Conservation (phyloP, 2,888 invertebrate species). For the Thecophora atra region DNA sequence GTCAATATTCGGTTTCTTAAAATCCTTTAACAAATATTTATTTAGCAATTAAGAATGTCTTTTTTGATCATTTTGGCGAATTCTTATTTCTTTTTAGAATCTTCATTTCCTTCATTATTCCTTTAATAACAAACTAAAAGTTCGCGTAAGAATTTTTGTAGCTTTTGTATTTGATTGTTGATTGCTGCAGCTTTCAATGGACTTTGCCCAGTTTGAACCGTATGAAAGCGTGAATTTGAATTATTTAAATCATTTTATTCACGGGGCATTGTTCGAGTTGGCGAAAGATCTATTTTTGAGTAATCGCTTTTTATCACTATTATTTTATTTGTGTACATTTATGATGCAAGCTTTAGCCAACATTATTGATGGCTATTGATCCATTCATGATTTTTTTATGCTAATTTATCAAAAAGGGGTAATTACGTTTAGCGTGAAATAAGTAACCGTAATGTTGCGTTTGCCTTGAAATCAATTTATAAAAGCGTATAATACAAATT, state of each 20-base stretch:
- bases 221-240: too few relatives aligned
- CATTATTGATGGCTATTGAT: too few relatives aligned
- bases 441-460: too few relatives aligned
- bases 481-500: too few relatives aligned
- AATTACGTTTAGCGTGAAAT: too few relatives aligned
- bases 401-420: too few relatives aligned
- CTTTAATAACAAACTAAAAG: too few relatives aligned
- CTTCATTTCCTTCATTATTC: background rate
- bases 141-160: background rate
- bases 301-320: too few relatives aligned
- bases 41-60: slow-evolving; percentile 26
- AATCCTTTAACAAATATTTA: slow-evolving; percentile 17
- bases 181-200: background rate
- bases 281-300: background rate
- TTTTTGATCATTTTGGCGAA: background rate
- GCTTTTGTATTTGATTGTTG: slow-evolving; percentile 23
- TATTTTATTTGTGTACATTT: too few relatives aligned
- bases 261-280: background rate
- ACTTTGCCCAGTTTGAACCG: background rate
- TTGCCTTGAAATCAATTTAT: too few relatives aligned
- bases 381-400: too few relatives aligned
- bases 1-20: background rate
- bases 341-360: too few relatives aligned
- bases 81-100: slow-evolving; percentile 1
- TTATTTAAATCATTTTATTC: background rate